Conservation (phyloP, 2,888 invertebrate genomes). For the Ethmia dodecea region DNA sequence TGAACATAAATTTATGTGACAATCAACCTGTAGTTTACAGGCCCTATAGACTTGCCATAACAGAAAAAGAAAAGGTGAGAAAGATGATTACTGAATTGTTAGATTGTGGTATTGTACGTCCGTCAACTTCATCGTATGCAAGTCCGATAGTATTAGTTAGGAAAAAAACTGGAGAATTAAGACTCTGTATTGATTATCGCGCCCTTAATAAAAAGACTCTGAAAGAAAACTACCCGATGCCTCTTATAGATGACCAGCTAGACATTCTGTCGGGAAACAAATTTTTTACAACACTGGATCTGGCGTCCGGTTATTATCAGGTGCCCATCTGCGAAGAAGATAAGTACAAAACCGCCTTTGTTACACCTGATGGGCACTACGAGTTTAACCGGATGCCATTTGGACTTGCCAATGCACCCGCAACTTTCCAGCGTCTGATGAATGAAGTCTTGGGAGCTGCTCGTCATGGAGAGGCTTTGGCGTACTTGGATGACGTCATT, state of each 20-base stretch:
- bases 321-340: too few species aligned
- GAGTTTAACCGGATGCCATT: too few species aligned
- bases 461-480: background rate
- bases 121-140: slow-evolving; percentile 4
- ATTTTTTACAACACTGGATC: slow-evolving; percentile 3
- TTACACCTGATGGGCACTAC: too few species aligned
- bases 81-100: slow-evolving; percentile 10
- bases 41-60: slow-evolving; percentile 12
- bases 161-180: slow-evolving; percentile 2
- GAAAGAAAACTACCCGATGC: slow-evolving; percentile 16
- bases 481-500: slow-evolving; percentile 9
- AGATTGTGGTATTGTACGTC: slow-evolving; percentile 6
- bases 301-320: too few species aligned
- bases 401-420: too few species aligned
- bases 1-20: slow-evolving; percentile 10
- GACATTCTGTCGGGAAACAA: slow-evolving; percentile 8
- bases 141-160: slow-evolving; percentile 1
- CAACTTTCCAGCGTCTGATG: slow-evolving; percentile 3
- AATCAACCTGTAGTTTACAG: slow-evolving; percentile 10
- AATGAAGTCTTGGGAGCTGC: background rate
- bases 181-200: slow-evolving; percentile 7
- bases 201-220: slow-evolving; percentile 14
- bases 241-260: slow-evolving; percentile 20
- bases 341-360: too few species aligned
- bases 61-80: slow-evolving; percentile 10